phyloP scores from a whole-genome alignment of 2,113 vertebrate species.

The Pelodiscus sinensis region DNA sequence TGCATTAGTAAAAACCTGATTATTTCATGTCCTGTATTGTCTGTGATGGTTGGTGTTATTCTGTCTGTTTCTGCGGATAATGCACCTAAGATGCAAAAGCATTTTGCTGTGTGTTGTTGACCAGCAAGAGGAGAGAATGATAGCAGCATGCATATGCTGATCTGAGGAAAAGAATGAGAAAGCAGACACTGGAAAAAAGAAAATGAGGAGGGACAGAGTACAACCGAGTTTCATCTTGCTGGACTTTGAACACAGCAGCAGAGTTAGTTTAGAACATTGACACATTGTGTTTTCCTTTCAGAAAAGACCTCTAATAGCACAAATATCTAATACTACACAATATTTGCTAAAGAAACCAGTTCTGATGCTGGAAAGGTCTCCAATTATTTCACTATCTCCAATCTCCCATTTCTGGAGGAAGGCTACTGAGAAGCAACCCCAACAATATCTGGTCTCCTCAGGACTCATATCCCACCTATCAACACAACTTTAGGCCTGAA shows the following conservation, averaged over 20 bases:
- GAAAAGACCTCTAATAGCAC: neutral
- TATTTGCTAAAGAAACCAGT: slow-evolving; percentile 2
- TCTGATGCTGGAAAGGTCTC: slow-evolving; percentile 18
- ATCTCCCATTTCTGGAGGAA: neutral
- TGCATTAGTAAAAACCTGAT: neutral
- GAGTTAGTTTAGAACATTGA: neutral
- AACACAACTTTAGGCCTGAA: neutral
- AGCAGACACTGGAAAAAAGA: neutral
- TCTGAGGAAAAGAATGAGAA: neutral
- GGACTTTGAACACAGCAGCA: neutral
- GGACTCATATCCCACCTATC: neutral
- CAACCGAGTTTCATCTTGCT: neutral
- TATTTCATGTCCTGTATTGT: neutral
- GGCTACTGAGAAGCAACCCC: neutral
- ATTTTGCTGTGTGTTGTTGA: neutral
- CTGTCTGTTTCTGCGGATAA: neutral
- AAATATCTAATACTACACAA: neutral
- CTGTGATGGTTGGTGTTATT: neutral
- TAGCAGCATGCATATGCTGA: neutral
- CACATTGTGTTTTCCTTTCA: neutral
- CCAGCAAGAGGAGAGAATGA: neutral
- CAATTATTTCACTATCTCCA: neutral
- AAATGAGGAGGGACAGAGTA: neutral
- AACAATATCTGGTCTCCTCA: neutral
- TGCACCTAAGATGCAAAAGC: neutral